Evolutionary conservation across 92 coral and sea anemone genomes (phyloP).

Genomic region (Actinostola sp.): DNA sequence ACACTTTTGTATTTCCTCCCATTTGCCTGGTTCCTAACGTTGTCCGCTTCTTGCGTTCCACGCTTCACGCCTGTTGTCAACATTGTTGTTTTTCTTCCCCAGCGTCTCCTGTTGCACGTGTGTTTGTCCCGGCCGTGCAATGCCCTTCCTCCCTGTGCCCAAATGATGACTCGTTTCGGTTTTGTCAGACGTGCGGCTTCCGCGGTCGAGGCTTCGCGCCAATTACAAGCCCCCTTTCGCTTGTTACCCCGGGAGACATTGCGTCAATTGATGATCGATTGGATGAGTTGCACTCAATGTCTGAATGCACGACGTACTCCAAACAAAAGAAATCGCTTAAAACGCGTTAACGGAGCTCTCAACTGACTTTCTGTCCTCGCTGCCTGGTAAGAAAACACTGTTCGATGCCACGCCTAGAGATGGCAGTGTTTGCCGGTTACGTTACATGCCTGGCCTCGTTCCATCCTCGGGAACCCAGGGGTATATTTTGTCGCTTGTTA

Average conservation of each 20-base stretch:
- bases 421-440: not conserved
- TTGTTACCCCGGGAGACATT: not conserved
- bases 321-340: not conserved
- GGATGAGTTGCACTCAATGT: not conserved
- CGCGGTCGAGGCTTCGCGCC: not conserved
- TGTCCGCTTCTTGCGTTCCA: no score
- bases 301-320: not conserved
- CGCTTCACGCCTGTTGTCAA: no score
- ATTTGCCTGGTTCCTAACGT: no score
- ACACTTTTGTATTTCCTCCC: no score
- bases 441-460: no score
- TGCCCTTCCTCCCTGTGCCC: not conserved
- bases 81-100: no score
- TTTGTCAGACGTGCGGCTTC: conserved; percentile 5
- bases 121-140: not conserved
- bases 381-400: not conserved
- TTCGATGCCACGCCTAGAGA: not conserved
- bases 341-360: not conserved
- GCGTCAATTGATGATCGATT: not conserved
- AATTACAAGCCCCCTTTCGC: not conserved
- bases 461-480: no score
- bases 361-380: not conserved
- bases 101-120: not conserved
- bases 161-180: not conserved
- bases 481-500: no score